Base-by-base conservation (phyloP, 2,888 invertebrate genomes). In the Thymelicus sylvestris region DNA sequence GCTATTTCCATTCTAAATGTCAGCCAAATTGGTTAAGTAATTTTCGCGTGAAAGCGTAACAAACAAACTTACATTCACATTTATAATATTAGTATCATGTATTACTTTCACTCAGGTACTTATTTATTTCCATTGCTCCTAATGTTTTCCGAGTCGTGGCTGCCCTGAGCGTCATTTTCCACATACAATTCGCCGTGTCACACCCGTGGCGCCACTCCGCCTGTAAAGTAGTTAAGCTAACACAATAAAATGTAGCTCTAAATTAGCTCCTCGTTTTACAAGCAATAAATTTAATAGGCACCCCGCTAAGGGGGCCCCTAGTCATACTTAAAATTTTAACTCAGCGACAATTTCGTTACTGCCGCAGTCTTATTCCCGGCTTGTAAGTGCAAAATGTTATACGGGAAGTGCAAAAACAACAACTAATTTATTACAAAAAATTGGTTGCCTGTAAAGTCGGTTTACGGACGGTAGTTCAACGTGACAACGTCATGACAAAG, bases 211-310 rank as follows among this genome's bases (percentile, higher is more conserved):
- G 89, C 80, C 83, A 83, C 84, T 84, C 84, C 78, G 77, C 80
- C 81, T 76, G 78, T 89, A 86, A 89, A 87, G 84, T 88, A 89
- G 89, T 91, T 90, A 89, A 85, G 86, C 86, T 89, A 91, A 92
- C 90, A 91, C 88, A 92, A 92, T 93, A 92, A 92, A 93, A 90
- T 84, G 89, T 86, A 86, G 88, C 91, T 91, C 86, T 84, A 90
- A 92, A 93, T 93, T 93, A 93, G 92, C 92, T 90, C 80, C 87
- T 90, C 92, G 91, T 89, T 92, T 93, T 93, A 92, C 92, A 91
- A 90, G 89, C 90, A 92, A 92, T 92, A 91, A 92, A 92, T 91
- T 90, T 91, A 92, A 92, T 91, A 86, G 90, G 85, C 89, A 82
- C 83, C 62, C 84, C 80, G 76, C 80, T 76, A 79, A 84, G 86